Conservation (phyloP, 2,888 invertebrate species). For the Temnothorax ravouxi region DNA sequence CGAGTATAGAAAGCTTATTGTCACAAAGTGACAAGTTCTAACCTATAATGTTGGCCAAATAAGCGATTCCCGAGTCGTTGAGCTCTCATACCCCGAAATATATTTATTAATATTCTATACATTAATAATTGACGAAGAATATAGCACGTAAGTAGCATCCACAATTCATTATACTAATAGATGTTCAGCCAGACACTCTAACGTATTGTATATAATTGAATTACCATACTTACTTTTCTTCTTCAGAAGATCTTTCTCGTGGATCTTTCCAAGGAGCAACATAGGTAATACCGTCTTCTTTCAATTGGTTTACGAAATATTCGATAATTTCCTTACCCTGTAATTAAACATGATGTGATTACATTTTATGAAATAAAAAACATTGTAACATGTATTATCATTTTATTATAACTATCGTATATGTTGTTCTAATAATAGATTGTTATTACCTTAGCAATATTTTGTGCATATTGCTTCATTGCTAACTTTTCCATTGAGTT, state of each 20-base stretch:
- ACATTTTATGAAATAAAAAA: neutral
- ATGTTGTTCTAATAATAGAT: neutral
- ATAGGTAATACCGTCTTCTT: constrained; percentile 91
- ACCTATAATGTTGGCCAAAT: too few relatives aligned
- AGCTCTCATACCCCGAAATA: too few relatives aligned
- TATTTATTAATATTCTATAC: too few relatives aligned
- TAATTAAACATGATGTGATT: constrained; percentile 62
- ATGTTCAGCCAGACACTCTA: neutral
- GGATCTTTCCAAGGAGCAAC: constrained; percentile 89
- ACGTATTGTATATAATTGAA: neutral
- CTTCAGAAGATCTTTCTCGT: constrained; percentile 58
- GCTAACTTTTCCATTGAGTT: constrained; percentile 97
- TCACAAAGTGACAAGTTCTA: too few relatives aligned
- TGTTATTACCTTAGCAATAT: constrained; percentile 90
- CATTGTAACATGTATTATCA: neutral
- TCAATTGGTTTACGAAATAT: constrained; percentile 93
- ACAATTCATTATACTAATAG: too few relatives aligned
- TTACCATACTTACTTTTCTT: constrained; percentile 67
- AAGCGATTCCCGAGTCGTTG: too few relatives aligned
- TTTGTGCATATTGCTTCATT: constrained; percentile 97
- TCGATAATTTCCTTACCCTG: constrained; percentile 98
- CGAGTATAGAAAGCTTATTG: too few relatives aligned
- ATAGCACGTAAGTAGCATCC: too few relatives aligned
- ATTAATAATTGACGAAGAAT: too few relatives aligned
- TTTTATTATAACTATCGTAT: neutral